Conservation (phyloP, 1,140 invertebrate genomes). For the Elymnias hypermnestra region DNA sequence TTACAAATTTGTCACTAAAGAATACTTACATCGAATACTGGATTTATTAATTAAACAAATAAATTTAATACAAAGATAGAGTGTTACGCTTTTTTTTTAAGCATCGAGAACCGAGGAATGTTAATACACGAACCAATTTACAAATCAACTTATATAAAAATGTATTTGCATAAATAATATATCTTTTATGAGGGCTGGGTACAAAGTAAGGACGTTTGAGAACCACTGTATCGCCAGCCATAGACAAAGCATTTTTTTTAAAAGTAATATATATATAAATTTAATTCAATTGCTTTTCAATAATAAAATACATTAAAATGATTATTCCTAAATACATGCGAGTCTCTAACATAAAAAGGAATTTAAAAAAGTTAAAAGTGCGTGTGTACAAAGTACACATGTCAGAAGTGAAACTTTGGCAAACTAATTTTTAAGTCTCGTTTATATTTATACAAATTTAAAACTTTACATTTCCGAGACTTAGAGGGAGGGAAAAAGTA, state of each 20-base stretch:
- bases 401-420: too few species aligned
- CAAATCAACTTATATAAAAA: slow-evolving; percentile 6
- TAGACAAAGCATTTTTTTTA: neutral
- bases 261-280: neutral
- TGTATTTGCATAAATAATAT: neutral
- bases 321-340: neutral
- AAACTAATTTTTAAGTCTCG: too few species aligned
- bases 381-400: too few species aligned
- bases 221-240: neutral
- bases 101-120: slow-evolving; percentile 35
- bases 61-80: slow-evolving; percentile 8
- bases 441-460: too few species aligned
- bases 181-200: neutral
- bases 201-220: neutral
- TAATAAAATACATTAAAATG: neutral
- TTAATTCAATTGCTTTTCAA: neutral
- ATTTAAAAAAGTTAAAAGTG: too few species aligned
- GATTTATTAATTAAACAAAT: slow-evolving; percentile 15
- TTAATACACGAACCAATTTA: slow-evolving; percentile 31
- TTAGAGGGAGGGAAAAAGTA: too few species aligned
- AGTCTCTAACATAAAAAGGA: too few species aligned
- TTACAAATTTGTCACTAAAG: slow-evolving; percentile 11
- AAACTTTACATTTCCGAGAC: too few species aligned
- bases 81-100: slow-evolving; percentile 14
- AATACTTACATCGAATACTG: slow-evolving; percentile 38